phyloP scores from a whole-genome alignment of 2,888 invertebrate species.

The Phorcus lineatus region DNA sequence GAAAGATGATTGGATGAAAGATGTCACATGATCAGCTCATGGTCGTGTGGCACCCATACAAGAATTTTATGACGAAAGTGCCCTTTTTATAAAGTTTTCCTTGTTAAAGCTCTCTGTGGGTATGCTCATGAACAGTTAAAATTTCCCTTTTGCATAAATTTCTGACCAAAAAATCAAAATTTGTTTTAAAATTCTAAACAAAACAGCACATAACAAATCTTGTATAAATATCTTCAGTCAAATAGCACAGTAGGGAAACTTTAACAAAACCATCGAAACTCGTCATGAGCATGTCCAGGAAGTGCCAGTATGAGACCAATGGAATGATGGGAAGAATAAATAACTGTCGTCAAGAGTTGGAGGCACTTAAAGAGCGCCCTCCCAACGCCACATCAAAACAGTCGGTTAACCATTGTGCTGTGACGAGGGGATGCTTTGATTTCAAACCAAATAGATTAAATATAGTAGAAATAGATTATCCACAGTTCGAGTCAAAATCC shows the following conservation, averaged over 20 bases:
- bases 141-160: neutral
- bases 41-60: neutral
- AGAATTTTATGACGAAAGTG: neutral
- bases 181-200: neutral
- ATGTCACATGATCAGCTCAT: constrained; percentile 25
- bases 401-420: too few species aligned
- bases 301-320: constrained; percentile 24
- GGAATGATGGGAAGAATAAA: constrained; percentile 39
- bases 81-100: constrained; percentile 4
- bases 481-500: constrained; percentile 1
- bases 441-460: constrained; percentile 11
- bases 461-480: neutral
- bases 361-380: neutral
- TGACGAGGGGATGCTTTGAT: constrained; percentile 12
- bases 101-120: constrained; percentile 16
- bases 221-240: too few species aligned
- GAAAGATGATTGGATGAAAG: constrained; percentile 21
- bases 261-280: constrained; percentile 7
- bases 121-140: constrained; percentile 5
- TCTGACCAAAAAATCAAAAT: neutral
- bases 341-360: constrained; percentile 12
- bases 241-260: neutral
- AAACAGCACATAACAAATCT: neutral
- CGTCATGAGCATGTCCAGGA: constrained; percentile 5
- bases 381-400: neutral